These are phyloP conservation scores for Ariolimax columbianus DNA, from an alignment of 2,888 invertebrate genomes.

Conservation along the genomic window DNA sequence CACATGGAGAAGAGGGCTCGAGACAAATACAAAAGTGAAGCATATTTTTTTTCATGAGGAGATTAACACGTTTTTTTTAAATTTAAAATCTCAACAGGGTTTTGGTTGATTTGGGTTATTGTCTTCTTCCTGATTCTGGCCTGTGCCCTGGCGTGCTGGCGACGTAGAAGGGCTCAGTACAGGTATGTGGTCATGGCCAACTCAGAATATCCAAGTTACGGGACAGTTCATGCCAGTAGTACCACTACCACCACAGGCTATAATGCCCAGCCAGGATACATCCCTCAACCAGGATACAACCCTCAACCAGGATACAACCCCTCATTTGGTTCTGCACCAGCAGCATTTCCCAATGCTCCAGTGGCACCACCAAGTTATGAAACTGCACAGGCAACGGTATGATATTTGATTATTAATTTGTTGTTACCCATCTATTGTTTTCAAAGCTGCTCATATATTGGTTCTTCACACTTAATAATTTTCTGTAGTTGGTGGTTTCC, in stretches of 20 bases:
- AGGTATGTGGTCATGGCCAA: slow-evolving; percentile 53
- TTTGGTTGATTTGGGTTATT: slow-evolving; percentile 65
- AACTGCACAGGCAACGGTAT: slow-evolving; percentile 29
- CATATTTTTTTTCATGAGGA: too few relatives aligned
- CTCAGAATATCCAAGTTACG: slow-evolving; percentile 60
- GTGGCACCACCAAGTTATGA: slow-evolving; percentile 56
- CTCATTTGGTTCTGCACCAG: neutral
- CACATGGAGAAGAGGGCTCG: too few relatives aligned
- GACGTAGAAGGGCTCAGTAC: slow-evolving; percentile 55
- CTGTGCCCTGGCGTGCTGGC: slow-evolving; percentile 61
- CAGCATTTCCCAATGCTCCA: slow-evolving; percentile 49
- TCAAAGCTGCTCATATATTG: too few relatives aligned
- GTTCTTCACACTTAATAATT: too few relatives aligned
- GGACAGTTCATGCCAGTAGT: slow-evolving; percentile 54
- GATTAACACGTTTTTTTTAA: too few relatives aligned
- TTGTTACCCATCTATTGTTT: neutral
- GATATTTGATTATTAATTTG: neutral
- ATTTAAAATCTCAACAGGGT: too few relatives aligned
- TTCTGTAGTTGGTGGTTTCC: too few relatives aligned
- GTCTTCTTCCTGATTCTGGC: slow-evolving; percentile 58
- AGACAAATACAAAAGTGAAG: too few relatives aligned
- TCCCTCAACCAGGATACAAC: neutral
- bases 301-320: neutral
- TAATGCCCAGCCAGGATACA: neutral
- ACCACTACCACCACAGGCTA: neutral